phyloP scores from a whole-genome alignment of 2,113 vertebrate species.

The Zosterops lateralis region DNA sequence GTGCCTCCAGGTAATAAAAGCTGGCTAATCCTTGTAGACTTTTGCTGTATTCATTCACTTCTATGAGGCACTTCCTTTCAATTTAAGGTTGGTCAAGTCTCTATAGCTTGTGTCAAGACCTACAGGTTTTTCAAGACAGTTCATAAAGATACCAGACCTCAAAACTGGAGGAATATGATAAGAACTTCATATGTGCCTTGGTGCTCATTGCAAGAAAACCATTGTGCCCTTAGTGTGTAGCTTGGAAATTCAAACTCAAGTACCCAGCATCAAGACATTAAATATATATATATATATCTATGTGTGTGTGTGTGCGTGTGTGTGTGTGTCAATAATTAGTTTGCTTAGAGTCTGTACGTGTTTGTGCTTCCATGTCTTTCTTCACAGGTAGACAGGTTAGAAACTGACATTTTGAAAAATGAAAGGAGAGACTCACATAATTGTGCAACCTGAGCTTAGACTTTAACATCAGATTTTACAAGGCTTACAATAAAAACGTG shows the following conservation, averaged over 20 bases:
- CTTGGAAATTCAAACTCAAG: background rate
- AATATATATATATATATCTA: background rate
- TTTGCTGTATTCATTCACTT: background rate
- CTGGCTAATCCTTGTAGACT: background rate
- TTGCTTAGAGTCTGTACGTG: background rate
- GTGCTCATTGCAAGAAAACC: background rate
- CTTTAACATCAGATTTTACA: slow-evolving; percentile 36
- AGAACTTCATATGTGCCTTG: background rate
- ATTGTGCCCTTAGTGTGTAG: background rate
- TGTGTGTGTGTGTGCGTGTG: no score
- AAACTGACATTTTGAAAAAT: slow-evolving; percentile 31
- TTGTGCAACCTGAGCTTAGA: background rate
- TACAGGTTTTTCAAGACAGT: background rate
- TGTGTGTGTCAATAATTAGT: background rate
- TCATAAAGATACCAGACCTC: background rate
- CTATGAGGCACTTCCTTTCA: background rate
- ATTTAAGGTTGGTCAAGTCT: background rate
- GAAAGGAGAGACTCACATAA: slow-evolving; percentile 10
- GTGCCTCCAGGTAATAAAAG: background rate
- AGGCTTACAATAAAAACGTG: background rate
- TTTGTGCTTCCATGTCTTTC: background rate
- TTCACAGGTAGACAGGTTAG: background rate
- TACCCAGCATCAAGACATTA: background rate
- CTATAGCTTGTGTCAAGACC: background rate
- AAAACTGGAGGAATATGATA: background rate